Conservation (phyloP, 2,888 invertebrate genomes). For the Prosapia bicincta region DNA sequence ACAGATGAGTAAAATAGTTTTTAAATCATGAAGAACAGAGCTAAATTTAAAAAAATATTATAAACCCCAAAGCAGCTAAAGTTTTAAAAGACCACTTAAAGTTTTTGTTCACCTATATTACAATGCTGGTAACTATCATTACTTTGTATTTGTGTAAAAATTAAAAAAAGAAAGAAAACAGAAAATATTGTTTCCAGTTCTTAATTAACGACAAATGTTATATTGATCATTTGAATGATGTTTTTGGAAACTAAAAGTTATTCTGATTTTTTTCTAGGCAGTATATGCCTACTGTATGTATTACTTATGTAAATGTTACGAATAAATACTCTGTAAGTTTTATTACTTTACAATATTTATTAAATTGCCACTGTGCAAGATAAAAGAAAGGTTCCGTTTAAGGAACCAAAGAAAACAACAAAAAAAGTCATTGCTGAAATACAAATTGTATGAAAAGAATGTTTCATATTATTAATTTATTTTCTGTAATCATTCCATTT, state of each 20-base stretch:
- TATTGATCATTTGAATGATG: not conserved
- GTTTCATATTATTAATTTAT: not conserved
- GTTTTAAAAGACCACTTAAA: no score
- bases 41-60: not conserved
- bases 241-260: not conserved
- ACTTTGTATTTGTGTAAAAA: not conserved
- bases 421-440: not conserved
- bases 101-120: not conserved
- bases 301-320: not conserved
- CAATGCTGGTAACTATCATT: not conserved
- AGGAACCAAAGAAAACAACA: no score
- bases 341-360: not conserved
- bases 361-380: not conserved
- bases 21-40: not conserved
- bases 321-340: constrained; percentile 2
- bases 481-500: not conserved
- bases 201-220: not conserved
- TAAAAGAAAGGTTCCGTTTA: not conserved
- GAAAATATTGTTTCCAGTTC: not conserved
- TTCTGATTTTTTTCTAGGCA: not conserved
- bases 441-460: not conserved
- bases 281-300: not conserved
- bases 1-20: not conserved
- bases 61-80: no score
- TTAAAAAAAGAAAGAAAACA: no score